phyloP scores from a whole-genome alignment of 2,888 invertebrate genomes.

The Chydorus sphaericus region DNA sequence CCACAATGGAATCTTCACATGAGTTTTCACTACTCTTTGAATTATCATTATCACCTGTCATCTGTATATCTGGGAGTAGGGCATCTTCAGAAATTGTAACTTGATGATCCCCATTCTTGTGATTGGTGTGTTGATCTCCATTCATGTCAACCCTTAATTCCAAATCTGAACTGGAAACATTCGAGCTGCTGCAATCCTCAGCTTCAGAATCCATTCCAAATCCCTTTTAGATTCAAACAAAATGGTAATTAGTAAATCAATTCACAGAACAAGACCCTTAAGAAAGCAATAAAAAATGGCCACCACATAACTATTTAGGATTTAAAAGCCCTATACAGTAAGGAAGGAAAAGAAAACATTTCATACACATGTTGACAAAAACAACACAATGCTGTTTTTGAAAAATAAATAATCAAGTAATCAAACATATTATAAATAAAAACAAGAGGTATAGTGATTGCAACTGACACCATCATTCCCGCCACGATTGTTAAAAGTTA shows the following conservation, averaged over 20 bases:
- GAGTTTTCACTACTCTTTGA: background rate
- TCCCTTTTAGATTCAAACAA: too few relatives aligned
- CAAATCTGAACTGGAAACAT: background rate
- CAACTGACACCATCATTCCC: background rate
- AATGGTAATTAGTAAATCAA: too few relatives aligned
- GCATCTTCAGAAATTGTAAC: background rate
- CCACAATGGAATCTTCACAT: background rate
- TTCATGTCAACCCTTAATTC: background rate
- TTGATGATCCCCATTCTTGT: background rate
- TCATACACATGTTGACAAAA: too few relatives aligned
- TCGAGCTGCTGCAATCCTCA: background rate
- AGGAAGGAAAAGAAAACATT: too few relatives aligned
- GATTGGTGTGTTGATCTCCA: background rate
- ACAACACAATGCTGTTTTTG: too few relatives aligned
- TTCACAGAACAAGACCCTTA: too few relatives aligned
- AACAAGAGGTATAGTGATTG: too few relatives aligned
- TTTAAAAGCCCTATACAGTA: too few relatives aligned
- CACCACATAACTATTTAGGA: too few relatives aligned
- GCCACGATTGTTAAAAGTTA: constrained; percentile 4
- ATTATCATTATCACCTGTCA: background rate
- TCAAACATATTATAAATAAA: too few relatives aligned
- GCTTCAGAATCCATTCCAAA: background rate
- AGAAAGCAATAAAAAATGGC: too few relatives aligned
- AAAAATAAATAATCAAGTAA: too few relatives aligned
- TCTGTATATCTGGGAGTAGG: background rate